Evolutionary conservation across 2,888 invertebrate species (phyloP), one percentile per base, ranked within the genome.

Genomic region (Labia minor): DNA sequence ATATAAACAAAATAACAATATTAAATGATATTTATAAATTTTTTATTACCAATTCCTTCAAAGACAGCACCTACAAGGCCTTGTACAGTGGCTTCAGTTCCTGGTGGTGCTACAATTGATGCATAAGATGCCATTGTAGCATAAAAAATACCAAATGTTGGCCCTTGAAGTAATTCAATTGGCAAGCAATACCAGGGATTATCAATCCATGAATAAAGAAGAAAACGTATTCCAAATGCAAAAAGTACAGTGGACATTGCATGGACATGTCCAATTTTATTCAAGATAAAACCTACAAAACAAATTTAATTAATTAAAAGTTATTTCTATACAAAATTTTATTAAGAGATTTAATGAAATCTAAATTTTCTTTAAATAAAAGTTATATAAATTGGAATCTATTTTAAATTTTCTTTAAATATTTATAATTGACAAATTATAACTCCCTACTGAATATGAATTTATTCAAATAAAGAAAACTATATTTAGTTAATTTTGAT

Each of bases 121-220:
- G 92, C 92, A 77, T 92, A 94, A 0, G 92, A 90, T 18, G 92
- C 87, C 90, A 93, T 91, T 10, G 91, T 88, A 0, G 92, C 86
- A 76, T 90, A 94, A 73, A 90, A 90, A 75, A 94, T 83, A 19
- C 95, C 95, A 75, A 91, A 90, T 0, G 94, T 92, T 19, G 95
- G 79, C 0, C 95, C 94, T 77, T 95, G 93, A 8, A 90, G 78
- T 69, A 93, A 76, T 77, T 96, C 96, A 65, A 95, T 85, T 0
- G 92, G 87, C 68, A 96, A 79, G 63, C 90, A 86, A 81, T 85
- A 86, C 93, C 94, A 94, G 0, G 92, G 87, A 77, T 92, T 86
- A 0, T 80, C 79, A 66, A 95, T 77, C 66, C 88, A 78, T 1
- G 93, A 94, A 76, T 95, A 95, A 16, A 89, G 79, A 69, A 92